Base-by-base conservation (phyloP, 2,113 vertebrate species). In the Thamnophis sirtalis region DNA sequence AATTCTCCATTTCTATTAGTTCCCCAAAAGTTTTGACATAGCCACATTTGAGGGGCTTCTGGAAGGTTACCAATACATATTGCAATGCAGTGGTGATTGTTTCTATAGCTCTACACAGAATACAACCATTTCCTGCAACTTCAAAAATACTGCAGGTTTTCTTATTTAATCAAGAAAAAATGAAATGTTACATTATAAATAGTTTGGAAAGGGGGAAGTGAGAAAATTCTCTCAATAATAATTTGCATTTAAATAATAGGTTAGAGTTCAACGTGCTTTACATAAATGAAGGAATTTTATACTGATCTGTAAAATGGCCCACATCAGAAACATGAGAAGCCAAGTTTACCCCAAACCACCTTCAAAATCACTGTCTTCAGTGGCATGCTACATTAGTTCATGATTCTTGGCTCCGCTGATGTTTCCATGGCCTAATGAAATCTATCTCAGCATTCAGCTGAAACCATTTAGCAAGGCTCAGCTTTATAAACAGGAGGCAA, bases 391-490 rank as follows among this genome's bases (percentile, higher is more conserved):
- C 17, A 11, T 28, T 54, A 50, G 50, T n/a, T 54, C 9, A 43
- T 54, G 56, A 22, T 6, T n/a, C 17, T 7, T 15, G 26, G 28
- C 11, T 51, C 21, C 9, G 2, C 48, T 91, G n/a, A 51, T 28
- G 68, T 84, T 21, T 43, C 56, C 6, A 11, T 22, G 33, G 3
- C 51, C 80, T n/a, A 19, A 80, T 38, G n/a, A 80, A 86, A 26
- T 80, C n/a, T 80, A 38, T 86, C 4, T 21, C 5, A 87, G 15
- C 11, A 58, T 33, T 58, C 43, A 38, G 94, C 84, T 80, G 54
- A 94, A 90, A 5, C 68, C 92, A 94, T 49, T 60, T 87, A 91
- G n/a, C 56, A 49, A 50, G 93, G 48, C 5, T 68, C 28, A 6
- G 53, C 80, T 7, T 86, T 24, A 68, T 24, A 73, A 11, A 26